Conservation (phyloP, 2,888 invertebrate species). For the Thumatha senex region DNA sequence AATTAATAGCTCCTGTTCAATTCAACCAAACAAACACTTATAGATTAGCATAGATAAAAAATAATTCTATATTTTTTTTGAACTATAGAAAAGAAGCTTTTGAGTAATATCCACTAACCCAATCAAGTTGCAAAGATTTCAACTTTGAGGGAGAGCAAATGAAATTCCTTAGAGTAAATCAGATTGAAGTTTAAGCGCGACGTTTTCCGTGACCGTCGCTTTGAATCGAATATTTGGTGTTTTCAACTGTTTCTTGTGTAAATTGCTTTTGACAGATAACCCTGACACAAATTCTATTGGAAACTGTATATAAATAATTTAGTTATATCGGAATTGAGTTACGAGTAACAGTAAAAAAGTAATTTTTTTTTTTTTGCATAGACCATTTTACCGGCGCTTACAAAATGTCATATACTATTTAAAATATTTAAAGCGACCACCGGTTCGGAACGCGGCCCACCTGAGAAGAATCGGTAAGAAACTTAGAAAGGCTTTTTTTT, state of each 20-base stretch:
- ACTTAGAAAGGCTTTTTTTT: too few species aligned
- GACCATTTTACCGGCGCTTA: too few species aligned
- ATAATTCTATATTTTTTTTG: not conserved
- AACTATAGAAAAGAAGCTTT: too few species aligned
- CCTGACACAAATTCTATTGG: constrained; percentile 10
- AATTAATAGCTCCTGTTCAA: too few species aligned
- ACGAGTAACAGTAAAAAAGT: too few species aligned
- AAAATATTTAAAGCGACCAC: too few species aligned
- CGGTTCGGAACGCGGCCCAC: too few species aligned
- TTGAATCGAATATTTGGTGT: constrained; percentile 30
- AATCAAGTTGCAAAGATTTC: constrained; percentile 14
- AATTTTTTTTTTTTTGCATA: too few species aligned
- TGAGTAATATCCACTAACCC: constrained; percentile 5
- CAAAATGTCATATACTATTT: too few species aligned
- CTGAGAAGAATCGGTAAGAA: too few species aligned
- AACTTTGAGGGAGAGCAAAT: constrained; percentile 38
- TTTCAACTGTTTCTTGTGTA: constrained; percentile 21
- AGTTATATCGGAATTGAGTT: constrained; percentile 1
- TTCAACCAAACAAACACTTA: too few species aligned
- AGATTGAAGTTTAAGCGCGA: constrained; percentile 41
- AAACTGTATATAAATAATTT: constrained; percentile 9
- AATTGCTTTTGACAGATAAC: constrained; percentile 26
- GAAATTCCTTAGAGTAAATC: constrained; percentile 46
- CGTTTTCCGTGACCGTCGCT: constrained; percentile 24
- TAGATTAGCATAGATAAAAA: too few species aligned